Percentiles rank a stretch among this genome's conserved stretches.
Conservation (phyloP, 2,888 invertebrate species). For the Phanerotoma sp. region DNA sequence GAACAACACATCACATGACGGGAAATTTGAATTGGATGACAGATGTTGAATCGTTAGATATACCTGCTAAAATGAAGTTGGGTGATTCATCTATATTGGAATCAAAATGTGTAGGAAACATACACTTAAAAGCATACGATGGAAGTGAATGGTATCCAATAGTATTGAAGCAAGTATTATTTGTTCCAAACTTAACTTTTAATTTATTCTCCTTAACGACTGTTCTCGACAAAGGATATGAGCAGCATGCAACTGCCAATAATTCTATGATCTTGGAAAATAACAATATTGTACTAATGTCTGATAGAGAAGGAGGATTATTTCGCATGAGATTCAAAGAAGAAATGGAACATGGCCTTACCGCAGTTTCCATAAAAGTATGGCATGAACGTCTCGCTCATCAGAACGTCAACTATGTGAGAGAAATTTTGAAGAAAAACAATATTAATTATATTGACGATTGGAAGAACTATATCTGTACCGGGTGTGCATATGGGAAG, state of each 20-base stretch:
- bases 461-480: constrained; percentile 37
- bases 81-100: constrained; percentile 17
- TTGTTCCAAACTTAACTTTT: constrained; percentile 19
- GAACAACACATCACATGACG: constrained; percentile 23
- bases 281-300: constrained; percentile 24
- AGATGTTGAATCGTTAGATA: constrained; percentile 1
- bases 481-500: constrained; percentile 38
- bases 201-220: constrained; percentile 23
- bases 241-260: constrained; percentile 30
- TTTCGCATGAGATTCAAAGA: constrained; percentile 36
- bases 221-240: constrained; percentile 25
- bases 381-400: constrained; percentile 43
- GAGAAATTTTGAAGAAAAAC: constrained; percentile 32
- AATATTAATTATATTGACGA: constrained; percentile 37
- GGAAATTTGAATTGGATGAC: constrained; percentile 15
- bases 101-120: constrained; percentile 10
- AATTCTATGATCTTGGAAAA: constrained; percentile 27
- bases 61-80: not conserved
- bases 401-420: constrained; percentile 38
- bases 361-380: constrained; percentile 4
- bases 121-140: constrained; percentile 15
- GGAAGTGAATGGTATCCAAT: constrained; percentile 10
- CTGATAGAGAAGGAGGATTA: constrained; percentile 30
- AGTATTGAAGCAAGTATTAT: constrained; percentile 11
- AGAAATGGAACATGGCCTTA: constrained; percentile 8